Percentiles rank a stretch among this genome's conserved stretches.
These are phyloP conservation scores for Drosophila erecta DNA, from an alignment of 1,140 invertebrate genomes.

Conservation along the genomic window DNA sequence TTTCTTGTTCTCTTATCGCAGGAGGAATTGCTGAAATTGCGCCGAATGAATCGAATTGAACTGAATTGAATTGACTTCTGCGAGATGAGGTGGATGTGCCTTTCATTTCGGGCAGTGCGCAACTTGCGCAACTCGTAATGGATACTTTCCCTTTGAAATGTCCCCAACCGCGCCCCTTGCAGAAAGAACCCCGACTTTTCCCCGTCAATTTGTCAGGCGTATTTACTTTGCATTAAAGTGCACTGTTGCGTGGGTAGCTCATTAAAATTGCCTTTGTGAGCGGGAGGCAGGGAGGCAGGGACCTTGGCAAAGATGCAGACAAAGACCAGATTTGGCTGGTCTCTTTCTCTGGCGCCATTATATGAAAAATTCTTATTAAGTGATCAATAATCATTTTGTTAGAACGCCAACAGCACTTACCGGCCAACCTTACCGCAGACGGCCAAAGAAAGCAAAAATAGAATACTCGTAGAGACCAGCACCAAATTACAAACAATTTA, in stretches of 20 bases:
- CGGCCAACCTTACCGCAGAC: neutral
- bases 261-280: slow-evolving; percentile 75
- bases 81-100: neutral
- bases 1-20: slow-evolving; percentile 35
- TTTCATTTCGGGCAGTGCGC: slow-evolving; percentile 31
- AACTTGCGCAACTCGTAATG: slow-evolving; percentile 30
- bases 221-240: slow-evolving; percentile 80
- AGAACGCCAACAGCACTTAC: slow-evolving; percentile 74
- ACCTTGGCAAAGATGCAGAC: slow-evolving; percentile 32
- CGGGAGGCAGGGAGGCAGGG: neutral
- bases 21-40: slow-evolving; percentile 39
- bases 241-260: slow-evolving; percentile 71
- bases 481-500: slow-evolving; percentile 80
- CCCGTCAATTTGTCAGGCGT: slow-evolving; percentile 57
- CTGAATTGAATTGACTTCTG: slow-evolving; percentile 27
- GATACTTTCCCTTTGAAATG: slow-evolving; percentile 48
- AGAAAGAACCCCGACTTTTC: neutral
- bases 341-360: slow-evolving; percentile 65
- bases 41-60: slow-evolving; percentile 42
- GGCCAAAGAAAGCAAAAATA: slow-evolving; percentile 48
- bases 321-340: slow-evolving; percentile 32
- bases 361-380: slow-evolving; percentile 76
- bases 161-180: neutral
- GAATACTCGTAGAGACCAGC: slow-evolving; percentile 52
- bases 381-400: slow-evolving; percentile 83